Conservation (phyloP, 2,888 invertebrate genomes). For the Scelioninae gen. 1 region DNA sequence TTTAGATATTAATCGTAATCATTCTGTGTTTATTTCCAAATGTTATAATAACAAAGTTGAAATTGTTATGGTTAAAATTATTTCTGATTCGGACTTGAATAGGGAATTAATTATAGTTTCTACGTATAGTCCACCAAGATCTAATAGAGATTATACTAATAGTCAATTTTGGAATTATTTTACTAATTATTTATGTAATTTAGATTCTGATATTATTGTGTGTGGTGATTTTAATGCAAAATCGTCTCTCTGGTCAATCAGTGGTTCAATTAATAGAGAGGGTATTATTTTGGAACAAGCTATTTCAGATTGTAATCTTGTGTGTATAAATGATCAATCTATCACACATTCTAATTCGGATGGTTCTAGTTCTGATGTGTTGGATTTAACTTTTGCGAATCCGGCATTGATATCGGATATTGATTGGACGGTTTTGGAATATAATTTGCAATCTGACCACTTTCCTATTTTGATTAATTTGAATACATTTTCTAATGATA, state of each 20-base stretch:
- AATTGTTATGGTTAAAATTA: background rate
- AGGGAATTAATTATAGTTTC: slow-evolving; percentile 1
- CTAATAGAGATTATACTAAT: background rate
- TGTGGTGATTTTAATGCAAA: slow-evolving; percentile 19
- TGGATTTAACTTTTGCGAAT: background rate
- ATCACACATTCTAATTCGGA: slow-evolving; percentile 4
- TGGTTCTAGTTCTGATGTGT: slow-evolving; percentile 6
- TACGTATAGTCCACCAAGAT: slow-evolving; percentile 14
- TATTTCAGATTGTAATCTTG: background rate
- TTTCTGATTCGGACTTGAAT: too few species aligned
- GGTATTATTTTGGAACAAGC: background rate
- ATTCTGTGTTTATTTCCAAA: background rate
- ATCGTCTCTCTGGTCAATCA: background rate
- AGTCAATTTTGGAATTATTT: slow-evolving; percentile 5
- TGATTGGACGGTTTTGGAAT: slow-evolving; percentile 1
- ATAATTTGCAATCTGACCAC: slow-evolving; percentile 26
- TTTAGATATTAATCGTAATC: background rate
- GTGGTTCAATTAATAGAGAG: background rate
- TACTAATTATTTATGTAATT: background rate
- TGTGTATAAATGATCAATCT: background rate
- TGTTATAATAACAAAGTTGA: background rate
- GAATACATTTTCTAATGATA: slow-evolving; percentile 4
- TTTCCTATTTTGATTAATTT: slow-evolving; percentile 8
- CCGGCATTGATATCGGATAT: background rate
- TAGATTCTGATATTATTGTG: background rate